Evolutionary conservation across 2,888 invertebrate species (phyloP), one percentile per base, ranked within the genome.

Genomic region (Acleris literana): DNA sequence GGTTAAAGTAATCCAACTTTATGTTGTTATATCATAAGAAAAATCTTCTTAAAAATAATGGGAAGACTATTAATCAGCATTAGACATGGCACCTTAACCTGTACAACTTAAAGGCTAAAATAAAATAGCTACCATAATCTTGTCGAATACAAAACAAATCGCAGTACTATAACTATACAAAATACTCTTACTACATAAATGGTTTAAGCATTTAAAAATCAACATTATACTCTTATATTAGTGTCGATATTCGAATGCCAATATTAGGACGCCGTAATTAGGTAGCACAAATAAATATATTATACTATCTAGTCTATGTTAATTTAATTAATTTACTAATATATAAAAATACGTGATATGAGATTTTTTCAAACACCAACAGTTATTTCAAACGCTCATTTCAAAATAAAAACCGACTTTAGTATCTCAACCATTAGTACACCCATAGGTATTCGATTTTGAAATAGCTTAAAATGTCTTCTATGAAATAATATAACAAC

Each of bases 81-180:
- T 33, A 33, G 33, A 33, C 33, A 9, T 9, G 7, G 33, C 33
- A 39, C 4, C 13, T 39, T 39, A 13, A 39, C 4, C 13, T 39
- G 13, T 39, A 39, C 13, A 39, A 39, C 39, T 39, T 39, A 33
- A 33, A 9, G 33, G 9, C 33, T 11, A 39, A 39, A 13, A 39
- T 33, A 13, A 39, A 49, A 49, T 20, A 49, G 18, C 49, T 61
- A 54, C 9, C 46, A 55, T 64, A 18, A 25, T 13, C 43, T 59
- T 59, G 59, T 48, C 64, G n/a, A 64, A 64, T 64, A 64, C 59
- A 59, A 59, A 59, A 59, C 59, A 59, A 54, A 49, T 13, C 16
- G 18, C 17, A 48, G 18, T 5, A 11, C n/a, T 48, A 33, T 49
- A 18, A 29, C 13, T 39, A 13, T 22, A 54, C 6, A 48, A 33